Evolutionary conservation across 2,888 invertebrate species (phyloP).

Genomic region (Meganola albula): DNA sequence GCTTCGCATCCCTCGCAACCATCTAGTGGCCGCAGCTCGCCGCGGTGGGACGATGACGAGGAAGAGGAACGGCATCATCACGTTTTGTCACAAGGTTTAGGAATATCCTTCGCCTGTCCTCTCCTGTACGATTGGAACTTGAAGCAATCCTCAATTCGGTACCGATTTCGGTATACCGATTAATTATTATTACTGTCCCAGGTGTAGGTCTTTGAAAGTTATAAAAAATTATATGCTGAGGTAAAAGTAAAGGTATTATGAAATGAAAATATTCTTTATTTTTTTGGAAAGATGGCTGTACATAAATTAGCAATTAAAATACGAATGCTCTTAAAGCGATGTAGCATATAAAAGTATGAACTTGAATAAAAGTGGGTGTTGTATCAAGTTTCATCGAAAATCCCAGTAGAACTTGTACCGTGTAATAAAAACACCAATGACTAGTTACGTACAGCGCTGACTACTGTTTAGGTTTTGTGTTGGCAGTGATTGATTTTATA

Average conservation of each 20-base stretch:
- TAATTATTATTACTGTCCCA: too few species aligned
- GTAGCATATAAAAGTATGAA: too few species aligned
- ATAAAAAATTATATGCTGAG: too few species aligned
- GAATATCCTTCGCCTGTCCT: conserved; percentile 34
- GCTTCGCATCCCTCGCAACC: conserved; percentile 58
- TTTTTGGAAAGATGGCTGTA: too few species aligned
- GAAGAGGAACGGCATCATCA: conserved; percentile 61
- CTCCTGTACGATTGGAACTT: conserved; percentile 30
- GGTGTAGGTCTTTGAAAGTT: too few species aligned
- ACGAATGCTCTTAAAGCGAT: too few species aligned
- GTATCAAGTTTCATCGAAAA: conserved; percentile 58
- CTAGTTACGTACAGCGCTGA: conserved; percentile 63
- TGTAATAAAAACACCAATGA: conserved; percentile 36
- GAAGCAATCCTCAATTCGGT: too few species aligned
- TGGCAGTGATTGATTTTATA: conserved; percentile 63
- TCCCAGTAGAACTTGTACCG: conserved; percentile 36
- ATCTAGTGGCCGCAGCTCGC: conserved; percentile 69
- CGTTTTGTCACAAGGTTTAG: conserved; percentile 68
- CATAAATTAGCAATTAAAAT: too few species aligned
- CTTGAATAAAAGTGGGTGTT: too few species aligned
- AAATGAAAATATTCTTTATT: too few species aligned
- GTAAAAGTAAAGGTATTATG: too few species aligned
- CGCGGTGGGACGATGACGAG: conserved; percentile 68
- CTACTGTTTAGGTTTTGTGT: conserved; percentile 41
- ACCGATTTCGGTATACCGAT: too few species aligned